These are phyloP conservation scores for Vulpes ferrilata DNA, from an alignment of 2,113 vertebrate species.

Conservation along the genomic window DNA sequence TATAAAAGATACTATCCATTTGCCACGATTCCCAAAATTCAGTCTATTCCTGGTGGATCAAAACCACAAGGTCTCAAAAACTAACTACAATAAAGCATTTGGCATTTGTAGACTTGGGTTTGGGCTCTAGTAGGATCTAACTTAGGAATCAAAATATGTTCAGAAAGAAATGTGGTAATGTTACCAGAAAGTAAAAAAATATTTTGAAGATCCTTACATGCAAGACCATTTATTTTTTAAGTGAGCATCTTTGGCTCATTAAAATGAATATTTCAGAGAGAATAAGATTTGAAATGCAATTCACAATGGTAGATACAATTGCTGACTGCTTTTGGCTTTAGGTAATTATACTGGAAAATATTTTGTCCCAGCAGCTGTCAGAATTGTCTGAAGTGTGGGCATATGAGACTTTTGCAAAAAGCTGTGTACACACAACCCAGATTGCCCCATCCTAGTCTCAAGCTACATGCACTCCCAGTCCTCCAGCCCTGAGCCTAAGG, in stretches of 20 bases:
- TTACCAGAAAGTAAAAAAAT: constrained; percentile 10
- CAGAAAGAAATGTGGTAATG: constrained; percentile 25
- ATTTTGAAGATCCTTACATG: constrained; percentile 48
- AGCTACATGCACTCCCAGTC: not conserved
- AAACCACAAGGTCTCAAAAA: not conserved
- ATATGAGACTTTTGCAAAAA: not conserved
- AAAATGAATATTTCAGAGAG: constrained; percentile 51
- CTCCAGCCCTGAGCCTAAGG: not conserved
- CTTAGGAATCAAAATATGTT: constrained; percentile 45
- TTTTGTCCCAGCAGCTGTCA: constrained; percentile 15
- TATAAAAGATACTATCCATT: not conserved
- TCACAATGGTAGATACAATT: constrained; percentile 53
- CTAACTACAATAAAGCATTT: not conserved
- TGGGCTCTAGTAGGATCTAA: constrained; percentile 27
- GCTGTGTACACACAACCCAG: constrained; percentile 8
- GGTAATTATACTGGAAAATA: constrained; percentile 37
- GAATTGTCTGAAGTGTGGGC: constrained; percentile 44
- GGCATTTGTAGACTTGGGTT: not conserved
- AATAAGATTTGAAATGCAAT: constrained; percentile 51
- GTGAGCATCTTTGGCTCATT: constrained; percentile 64
- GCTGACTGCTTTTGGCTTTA: constrained; percentile 46
- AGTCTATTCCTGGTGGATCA: constrained; percentile 40
- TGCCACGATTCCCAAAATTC: not conserved
- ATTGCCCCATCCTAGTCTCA: not conserved
- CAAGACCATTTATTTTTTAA: constrained; percentile 52